Conservation (phyloP, 2,113 vertebrate species). For the Hydrolagus affinis region DNA sequence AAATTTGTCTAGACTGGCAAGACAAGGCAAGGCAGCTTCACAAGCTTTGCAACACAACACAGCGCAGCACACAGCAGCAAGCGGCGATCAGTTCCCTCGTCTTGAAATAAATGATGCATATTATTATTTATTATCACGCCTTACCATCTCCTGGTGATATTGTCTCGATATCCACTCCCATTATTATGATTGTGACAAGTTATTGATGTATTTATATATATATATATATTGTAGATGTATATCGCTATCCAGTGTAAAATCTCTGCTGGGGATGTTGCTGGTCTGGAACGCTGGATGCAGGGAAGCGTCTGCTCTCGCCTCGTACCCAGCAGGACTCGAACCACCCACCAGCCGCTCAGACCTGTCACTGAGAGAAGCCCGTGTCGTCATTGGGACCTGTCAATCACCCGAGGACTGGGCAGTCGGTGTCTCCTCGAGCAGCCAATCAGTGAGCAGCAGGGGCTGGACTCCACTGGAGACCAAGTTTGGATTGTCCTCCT, state of each 20-base stretch:
- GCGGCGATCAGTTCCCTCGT: neutral
- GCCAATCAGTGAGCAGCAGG: neutral
- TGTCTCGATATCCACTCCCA: conserved; percentile 91
- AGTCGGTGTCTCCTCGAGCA: too few relatives aligned
- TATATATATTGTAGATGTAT: neutral
- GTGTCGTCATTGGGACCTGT: neutral
- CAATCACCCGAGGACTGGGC: neutral
- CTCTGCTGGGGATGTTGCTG: neutral
- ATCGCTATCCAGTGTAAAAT: neutral
- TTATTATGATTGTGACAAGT: conserved; percentile 41
- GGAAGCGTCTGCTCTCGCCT: neutral
- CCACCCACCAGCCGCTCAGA: conserved; percentile 2
- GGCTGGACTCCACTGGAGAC: too few relatives aligned
- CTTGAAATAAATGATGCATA: neutral
- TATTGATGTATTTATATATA: neutral
- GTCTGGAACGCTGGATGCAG: neutral
- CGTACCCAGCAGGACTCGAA: neutral
- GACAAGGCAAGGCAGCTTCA: conserved; percentile 18
- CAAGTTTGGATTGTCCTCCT: neutral
- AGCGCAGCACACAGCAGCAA: neutral
- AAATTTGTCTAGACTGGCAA: conserved; percentile 26
- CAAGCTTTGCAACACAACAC: conserved; percentile 21
- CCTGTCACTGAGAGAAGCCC: neutral
- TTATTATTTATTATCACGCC: conserved; percentile 34
- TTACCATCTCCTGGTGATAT: conserved; percentile 91